Evolutionary conservation across 2,113 vertebrate genomes (phyloP), one percentile per base, ranked within the genome.

Genomic region (Macquaria ambigua): DNA sequence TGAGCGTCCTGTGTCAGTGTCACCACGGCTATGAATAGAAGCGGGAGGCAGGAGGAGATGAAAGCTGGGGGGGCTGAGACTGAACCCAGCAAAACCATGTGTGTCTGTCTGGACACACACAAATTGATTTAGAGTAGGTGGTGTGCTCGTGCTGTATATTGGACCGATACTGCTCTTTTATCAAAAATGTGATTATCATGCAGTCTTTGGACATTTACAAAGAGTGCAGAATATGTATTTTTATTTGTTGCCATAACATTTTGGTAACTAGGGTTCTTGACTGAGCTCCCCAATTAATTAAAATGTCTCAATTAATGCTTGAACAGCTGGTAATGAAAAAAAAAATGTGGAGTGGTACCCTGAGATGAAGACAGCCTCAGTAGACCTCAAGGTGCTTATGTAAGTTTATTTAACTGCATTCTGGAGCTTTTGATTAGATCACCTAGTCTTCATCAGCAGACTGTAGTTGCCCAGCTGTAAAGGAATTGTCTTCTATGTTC

Each of bases 11-110:
- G 83, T 84, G 89, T 84, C 87, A 87, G 77, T 71, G 87, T 93
- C 89, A 90, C 86, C 76, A 62, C 11, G 2, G 84, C 84, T 90
- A 92, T 69, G 84, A 92, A 91, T 85, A 92, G 90, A 86, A 79
- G 83, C 71, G 43, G 67, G 71, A 63, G 66, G 66, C 67, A 55
- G 75, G 74, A 61, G 77, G 77, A 68, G 79, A 77, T 82, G 62
- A 87, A 78, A 74, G 77, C 69, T 50, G 4, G 48, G 41, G 53
- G 62, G 84, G 70, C 2, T 1, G 34, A 73, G 25, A 79, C 58
- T 58, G 62, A 53, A 53, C 16, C 48, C 70, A 71, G 39, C 3
- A 1, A 55, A 76, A 23, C 46, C 28, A 16, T 63, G 62, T 66
- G 64, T 55, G 63, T 70, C 16, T 67, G 63, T 70, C 21, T 50